These are phyloP conservation scores for Megaceryle torquata DNA, from an alignment of 2,113 vertebrate genomes.

Conservation along the genomic window DNA sequence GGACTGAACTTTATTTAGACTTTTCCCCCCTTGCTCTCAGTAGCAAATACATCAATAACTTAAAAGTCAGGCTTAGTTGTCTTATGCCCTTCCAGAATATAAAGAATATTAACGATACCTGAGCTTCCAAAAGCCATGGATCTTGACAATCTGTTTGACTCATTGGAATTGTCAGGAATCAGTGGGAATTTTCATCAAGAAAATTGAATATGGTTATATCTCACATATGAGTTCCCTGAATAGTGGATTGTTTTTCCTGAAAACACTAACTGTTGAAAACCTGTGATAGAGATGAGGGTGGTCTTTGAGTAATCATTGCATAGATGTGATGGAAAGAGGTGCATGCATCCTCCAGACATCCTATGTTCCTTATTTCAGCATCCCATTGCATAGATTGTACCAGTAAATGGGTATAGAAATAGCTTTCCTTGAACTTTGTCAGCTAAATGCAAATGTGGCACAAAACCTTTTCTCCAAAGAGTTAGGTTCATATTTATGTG, in stretches of 20 bases:
- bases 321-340: not conserved
- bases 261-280: not conserved
- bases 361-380: not conserved
- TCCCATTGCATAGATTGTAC: not conserved
- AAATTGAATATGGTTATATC: accelerated
- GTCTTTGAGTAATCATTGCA: not conserved
- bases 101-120: not conserved
- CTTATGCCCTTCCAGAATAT: not conserved
- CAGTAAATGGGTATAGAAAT: not conserved
- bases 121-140: not conserved
- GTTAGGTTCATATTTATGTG: not conserved
- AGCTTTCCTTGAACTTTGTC: conserved; percentile 16
- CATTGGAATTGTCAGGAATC: not conserved
- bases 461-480: conserved; percentile 7
- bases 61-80: not conserved
- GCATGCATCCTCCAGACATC: not conserved
- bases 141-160: not conserved
- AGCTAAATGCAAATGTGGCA: conserved; percentile 32
- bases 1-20: not conserved
- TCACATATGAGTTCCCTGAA: not conserved
- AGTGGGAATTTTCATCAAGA: not conserved
- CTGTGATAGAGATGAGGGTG: not conserved
- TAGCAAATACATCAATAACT: not conserved
- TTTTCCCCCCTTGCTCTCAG: not conserved
- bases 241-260: not conserved